Conservation (phyloP, 2,797 vertebrate species). For the Pseudochromis fuscus region DNA sequence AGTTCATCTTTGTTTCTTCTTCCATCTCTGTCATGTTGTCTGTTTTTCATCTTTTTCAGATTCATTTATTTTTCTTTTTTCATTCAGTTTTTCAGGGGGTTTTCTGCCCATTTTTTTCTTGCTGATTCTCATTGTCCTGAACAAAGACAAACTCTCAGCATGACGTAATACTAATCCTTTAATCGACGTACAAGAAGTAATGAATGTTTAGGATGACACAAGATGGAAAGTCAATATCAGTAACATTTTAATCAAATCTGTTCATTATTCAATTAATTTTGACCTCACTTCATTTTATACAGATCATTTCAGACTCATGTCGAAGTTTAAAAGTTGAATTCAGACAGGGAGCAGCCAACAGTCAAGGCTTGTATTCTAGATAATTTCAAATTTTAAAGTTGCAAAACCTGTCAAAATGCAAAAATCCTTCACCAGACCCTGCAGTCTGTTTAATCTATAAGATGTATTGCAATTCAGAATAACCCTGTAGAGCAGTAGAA, state of each 20-base stretch:
- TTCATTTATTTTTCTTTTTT: slow-evolving; percentile 37
- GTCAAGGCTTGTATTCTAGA: background rate
- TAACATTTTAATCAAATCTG: background rate
- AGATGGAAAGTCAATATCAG: background rate
- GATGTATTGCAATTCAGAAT: background rate
- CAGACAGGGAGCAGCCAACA: background rate
- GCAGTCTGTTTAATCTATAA: background rate
- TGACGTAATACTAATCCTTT: slow-evolving; percentile 9
- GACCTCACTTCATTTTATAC: background rate
- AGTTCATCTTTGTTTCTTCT: slow-evolving; percentile 13
- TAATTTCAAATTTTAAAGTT: too few relatives aligned
- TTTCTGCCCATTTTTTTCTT: background rate
- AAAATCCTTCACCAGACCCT: background rate
- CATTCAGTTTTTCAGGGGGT: slow-evolving; percentile 30
- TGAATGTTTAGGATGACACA: background rate
- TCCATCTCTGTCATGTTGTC: slow-evolving; percentile 24
- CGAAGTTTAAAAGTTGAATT: background rate
- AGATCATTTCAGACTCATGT: background rate
- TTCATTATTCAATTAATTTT: background rate
- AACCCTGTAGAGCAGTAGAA: background rate
- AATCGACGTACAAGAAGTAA: background rate
- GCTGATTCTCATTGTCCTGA: slow-evolving; percentile 1
- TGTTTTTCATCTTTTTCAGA: slow-evolving; percentile 53
- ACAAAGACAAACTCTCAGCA: slow-evolving; percentile 3
- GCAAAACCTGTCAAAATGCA: background rate